Percentiles rank a stretch among this genome's conserved stretches.
Evolutionary conservation across 2,888 invertebrate species (phyloP).

Genomic region (Rhyacophila evoluta): DNA sequence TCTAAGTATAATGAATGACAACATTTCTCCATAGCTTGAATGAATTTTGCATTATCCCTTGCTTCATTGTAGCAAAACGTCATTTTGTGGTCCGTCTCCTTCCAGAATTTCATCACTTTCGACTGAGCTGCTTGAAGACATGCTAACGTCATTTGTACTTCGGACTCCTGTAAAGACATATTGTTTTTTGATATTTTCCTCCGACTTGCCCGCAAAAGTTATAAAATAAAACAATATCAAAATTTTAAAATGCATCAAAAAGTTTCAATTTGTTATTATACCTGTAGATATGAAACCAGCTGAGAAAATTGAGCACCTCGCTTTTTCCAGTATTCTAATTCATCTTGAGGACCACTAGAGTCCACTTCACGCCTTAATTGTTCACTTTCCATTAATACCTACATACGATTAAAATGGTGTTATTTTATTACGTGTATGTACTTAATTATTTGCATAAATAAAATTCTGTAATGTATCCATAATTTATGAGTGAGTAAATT

Average conservation of each 20-base stretch:
- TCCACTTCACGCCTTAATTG: slow-evolving; percentile 93
- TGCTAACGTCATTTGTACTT: slow-evolving; percentile 82
- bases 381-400: slow-evolving; percentile 90
- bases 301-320: slow-evolving; percentile 94
- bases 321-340: slow-evolving; percentile 96
- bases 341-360: slow-evolving; percentile 93
- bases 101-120: slow-evolving; percentile 85
- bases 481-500: too few species aligned
- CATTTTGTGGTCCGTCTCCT: slow-evolving; percentile 88
- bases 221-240: neutral
- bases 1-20: slow-evolving; percentile 94
- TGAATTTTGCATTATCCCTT: slow-evolving; percentile 95
- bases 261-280: slow-evolving; percentile 57
- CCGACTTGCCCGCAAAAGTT: slow-evolving; percentile 48
- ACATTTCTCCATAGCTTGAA: slow-evolving; percentile 93
- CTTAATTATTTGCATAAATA: too few species aligned
- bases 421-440: too few species aligned
- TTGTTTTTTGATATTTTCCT: neutral
- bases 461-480: too few species aligned
- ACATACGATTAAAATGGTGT: slow-evolving; percentile 36
- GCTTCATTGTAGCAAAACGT: slow-evolving; percentile 97
- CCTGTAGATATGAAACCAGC: slow-evolving; percentile 81
- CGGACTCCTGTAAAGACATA: slow-evolving; percentile 70
- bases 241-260: too few species aligned
- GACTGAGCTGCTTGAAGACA: slow-evolving; percentile 83